These are phyloP conservation scores for Ceratoteleas bidentatus DNA, from an alignment of 1,140 invertebrate species.

Conservation along the genomic window DNA sequence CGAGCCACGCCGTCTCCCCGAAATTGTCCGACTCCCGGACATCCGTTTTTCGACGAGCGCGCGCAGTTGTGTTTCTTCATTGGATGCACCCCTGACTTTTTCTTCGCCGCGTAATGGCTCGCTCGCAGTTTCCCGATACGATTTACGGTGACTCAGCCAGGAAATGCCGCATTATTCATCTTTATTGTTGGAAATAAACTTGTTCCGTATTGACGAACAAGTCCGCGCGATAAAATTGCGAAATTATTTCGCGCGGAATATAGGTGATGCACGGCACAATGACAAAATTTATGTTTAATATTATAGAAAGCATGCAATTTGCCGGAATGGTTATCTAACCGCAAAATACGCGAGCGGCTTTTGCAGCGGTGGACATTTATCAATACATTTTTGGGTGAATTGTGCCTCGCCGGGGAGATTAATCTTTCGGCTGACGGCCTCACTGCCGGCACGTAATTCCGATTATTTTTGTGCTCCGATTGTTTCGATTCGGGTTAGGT, in stretches of 20 bases:
- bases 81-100: conserved; percentile 59
- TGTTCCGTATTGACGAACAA: conserved; percentile 46
- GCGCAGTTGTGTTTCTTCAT: conserved; percentile 62
- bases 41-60: conserved; percentile 59
- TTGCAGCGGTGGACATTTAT: neutral
- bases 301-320: conserved; percentile 44
- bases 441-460: no score
- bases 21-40: conserved; percentile 61
- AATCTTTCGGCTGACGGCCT: no score
- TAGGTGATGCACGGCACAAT: conserved; percentile 22
- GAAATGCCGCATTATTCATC: conserved; percentile 48
- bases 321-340: conserved; percentile 28
- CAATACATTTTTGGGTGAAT: conserved; percentile 3
- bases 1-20: conserved; percentile 33
- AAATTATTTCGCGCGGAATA: conserved; percentile 9
- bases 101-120: conserved; percentile 40
- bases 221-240: conserved; percentile 39
- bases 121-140: conserved; percentile 36
- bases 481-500: no score
- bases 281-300: conserved; percentile 50
- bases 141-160: conserved; percentile 55
- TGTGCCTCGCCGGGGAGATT: neutral
- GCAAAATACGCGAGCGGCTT: conserved; percentile 22
- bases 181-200: conserved; percentile 59
- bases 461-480: no score